Base-by-base conservation (phyloP, 2,888 invertebrate species). In the Timema podura region DNA sequence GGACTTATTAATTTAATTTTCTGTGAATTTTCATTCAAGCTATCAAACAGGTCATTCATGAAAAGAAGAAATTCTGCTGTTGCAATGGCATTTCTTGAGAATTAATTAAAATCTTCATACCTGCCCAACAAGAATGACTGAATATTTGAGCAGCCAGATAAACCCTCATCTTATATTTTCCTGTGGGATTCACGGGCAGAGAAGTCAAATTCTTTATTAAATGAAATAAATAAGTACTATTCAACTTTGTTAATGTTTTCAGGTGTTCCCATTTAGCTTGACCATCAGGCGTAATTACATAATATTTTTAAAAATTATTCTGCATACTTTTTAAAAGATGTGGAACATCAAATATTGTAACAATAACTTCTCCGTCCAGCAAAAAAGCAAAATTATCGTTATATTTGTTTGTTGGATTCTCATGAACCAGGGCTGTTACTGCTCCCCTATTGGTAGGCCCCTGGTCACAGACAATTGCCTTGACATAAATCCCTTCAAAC, bases 41-140 rank as follows among this genome's bases (percentile, higher is more conserved):
- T 57, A 30, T 57, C 57, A 57, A 57, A 57, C 8, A 57, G 15
- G 30, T 11, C 9, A n/a, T 57, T 57, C 57, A 57, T 57, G 30
- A 57, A 57, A 30, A 16, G 9, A 57, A 15, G 9, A 16, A 8
- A 8, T 15, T 9, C 13, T n/a, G 16, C 15, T 15, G 57, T 16
- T 15, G n/a, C 57, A 57, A 16, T 57, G 9, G 16, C n/a, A 16
- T 30, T 5, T 15, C 3, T 16, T 16, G 30, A 5, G 16, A 15
- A 57, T 57, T 30, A 16, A 30, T 9, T 57, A 57, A n/a, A 57
- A 57, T 30, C 15, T 57, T 7, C 5, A 57, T n/a, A 30, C 16
- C 15, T 6, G 16, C 30, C 6, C 16, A 57, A 57, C 57, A 57
- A 7, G 57, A n/a, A 9, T 6, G 57, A 13, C 57, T n/a, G n/a